These are phyloP conservation scores for Lindbergichthys nudifrons DNA, from an alignment of 2,797 vertebrate genomes.

Conservation along the genomic window DNA sequence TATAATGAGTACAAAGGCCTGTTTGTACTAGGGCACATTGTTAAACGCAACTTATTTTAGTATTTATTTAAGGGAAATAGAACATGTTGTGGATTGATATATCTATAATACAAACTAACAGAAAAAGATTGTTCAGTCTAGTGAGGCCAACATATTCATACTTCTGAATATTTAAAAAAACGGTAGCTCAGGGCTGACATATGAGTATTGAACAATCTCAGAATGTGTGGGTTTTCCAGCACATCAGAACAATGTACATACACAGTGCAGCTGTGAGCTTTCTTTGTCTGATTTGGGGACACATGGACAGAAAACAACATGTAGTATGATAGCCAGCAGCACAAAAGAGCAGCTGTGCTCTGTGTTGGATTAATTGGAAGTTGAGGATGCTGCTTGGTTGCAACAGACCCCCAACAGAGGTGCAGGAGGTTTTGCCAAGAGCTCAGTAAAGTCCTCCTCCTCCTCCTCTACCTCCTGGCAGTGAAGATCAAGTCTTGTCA, in stretches of 20 bases:
- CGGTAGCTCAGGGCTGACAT: neutral
- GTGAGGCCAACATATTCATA: neutral
- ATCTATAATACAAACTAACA: too few relatives aligned
- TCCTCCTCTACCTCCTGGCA: slow-evolving; percentile 28
- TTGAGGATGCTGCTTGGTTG: slow-evolving; percentile 19
- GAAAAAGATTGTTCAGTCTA: too few relatives aligned
- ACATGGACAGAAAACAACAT: slow-evolving; percentile 5
- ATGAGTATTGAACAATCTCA: neutral
- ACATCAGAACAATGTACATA: neutral
- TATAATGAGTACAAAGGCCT: neutral
- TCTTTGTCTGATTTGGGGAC: slow-evolving; percentile 8
- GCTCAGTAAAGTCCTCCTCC: neutral
- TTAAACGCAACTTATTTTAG: too few relatives aligned
- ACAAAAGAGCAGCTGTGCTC: neutral
- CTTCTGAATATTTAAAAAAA: neutral
- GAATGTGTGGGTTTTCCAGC: neutral
- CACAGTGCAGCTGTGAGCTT: neutral
- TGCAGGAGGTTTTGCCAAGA: slow-evolving; percentile 18
- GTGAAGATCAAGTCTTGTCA: slow-evolving; percentile 17
- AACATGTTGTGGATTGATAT: too few relatives aligned
- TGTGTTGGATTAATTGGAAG: neutral
- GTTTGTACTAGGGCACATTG: too few relatives aligned
- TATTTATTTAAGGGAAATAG: too few relatives aligned
- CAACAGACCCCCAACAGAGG: slow-evolving; percentile 9
- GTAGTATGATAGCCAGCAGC: slow-evolving; percentile 20